These are phyloP conservation scores for Macroglossus sobrinus DNA, from an alignment of 2,113 vertebrate genomes.

Conservation along the genomic window DNA sequence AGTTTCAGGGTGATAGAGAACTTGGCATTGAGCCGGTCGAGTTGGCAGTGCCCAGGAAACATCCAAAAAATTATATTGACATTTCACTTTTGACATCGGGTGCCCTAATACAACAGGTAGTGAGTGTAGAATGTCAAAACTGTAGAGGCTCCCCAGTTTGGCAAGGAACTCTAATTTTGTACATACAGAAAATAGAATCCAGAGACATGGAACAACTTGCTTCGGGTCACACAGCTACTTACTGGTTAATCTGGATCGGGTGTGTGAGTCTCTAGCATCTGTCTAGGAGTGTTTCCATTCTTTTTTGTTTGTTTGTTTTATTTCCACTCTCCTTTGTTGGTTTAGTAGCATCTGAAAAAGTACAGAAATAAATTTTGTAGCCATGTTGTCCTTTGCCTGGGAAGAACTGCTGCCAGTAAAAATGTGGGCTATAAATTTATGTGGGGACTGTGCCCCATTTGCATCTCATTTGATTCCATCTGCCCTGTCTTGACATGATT, in stretches of 20 bases:
- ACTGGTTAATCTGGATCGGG: not conserved
- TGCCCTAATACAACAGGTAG: not conserved
- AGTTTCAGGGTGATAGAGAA: not conserved
- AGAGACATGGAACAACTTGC: not conserved
- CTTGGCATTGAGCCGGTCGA: not conserved
- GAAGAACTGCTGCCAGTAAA: not conserved
- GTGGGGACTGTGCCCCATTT: conserved; percentile 20
- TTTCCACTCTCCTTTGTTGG: not conserved
- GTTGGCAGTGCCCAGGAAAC: not conserved
- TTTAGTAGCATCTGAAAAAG: not conserved
- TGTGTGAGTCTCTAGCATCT: not conserved
- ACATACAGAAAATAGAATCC: not conserved
- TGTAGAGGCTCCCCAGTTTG: not conserved
- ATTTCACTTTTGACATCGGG: not conserved
- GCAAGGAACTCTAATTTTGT: not conserved
- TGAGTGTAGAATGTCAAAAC: not conserved
- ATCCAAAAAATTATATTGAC: not conserved
- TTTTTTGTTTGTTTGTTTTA: not conserved
- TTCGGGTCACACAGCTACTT: not conserved
- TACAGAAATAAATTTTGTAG: not conserved
- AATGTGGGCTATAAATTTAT: not conserved
- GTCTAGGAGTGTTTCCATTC: not conserved
- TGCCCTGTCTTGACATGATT: conserved; percentile 30
- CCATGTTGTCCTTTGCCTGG: not conserved
- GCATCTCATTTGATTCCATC: conserved; percentile 52